Base-by-base conservation (phyloP, 1,140 invertebrate species). In the Formica exsecta region DNA sequence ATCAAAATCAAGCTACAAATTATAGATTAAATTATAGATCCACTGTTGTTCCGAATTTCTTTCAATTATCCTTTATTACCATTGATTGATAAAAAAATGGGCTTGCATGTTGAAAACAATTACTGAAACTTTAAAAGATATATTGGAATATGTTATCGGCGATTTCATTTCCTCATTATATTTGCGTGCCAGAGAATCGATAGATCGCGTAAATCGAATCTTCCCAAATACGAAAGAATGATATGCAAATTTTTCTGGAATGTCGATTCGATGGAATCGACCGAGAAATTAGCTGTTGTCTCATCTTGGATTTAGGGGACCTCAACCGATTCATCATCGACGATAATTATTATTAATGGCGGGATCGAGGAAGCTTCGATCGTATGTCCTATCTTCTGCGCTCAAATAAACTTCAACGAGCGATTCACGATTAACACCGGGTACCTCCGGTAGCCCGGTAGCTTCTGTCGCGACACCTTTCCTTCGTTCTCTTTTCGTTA, bases 361-460 rank as follows among this genome's bases (percentile, higher is more conserved):
- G 29, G 29, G 25, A 29, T 41, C n/a, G 16, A 25, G 13, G n/a
- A 73, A 29, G 66, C 83, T 80, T 71, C 64, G 32, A 71, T 6
- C 44, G 44, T 44, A n/a, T 62, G 3, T 13, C 44, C 32, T 65
- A 11, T 22, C 13, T 76, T 44, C 19, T 38, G 13, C 41, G n/a
- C 0, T 48, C 44, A 13, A 57, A 29, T 36, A 32, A 8, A 4
- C 73, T 59, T 61, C 51, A 19, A 57, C 22, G 36, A 62, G 54
- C 71, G 38, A 73, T 83, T 83, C 48, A 48, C 25, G 25, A 29
- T 29, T 62, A 59, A 74, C 8, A 57, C n/a, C 57, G 38, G 7
- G 36, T 71, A 59, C n/a, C 8, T 74, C 68, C 62, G 29, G 79
- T 74, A 83, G 54, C 38, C 54, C 51, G 25, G 38, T 83, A 83